A percentile compares a stretch with the other conserved stretches of the same genome.
These are phyloP conservation scores for Hyalella azteca DNA, from an alignment of 2,888 invertebrate species.

Conservation along the genomic window DNA sequence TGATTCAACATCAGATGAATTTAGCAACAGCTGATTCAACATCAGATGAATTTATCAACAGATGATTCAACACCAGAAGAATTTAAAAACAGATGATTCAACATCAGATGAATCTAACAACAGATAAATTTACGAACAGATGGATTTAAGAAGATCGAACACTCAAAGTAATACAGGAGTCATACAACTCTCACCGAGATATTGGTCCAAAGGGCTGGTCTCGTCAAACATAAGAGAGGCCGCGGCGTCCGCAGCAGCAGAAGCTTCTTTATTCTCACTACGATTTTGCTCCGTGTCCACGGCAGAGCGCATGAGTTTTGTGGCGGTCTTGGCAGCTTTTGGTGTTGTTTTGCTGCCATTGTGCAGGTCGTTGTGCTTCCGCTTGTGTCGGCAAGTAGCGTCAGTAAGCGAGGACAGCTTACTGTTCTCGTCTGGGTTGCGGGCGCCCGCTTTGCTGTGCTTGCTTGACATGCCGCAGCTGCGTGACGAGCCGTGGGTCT, in stretches of 20 bases:
- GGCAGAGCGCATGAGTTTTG: background rate
- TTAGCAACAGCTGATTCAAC: too few relatives aligned
- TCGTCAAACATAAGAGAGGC: background rate
- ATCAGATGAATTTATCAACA: too few relatives aligned
- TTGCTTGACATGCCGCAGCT: background rate
- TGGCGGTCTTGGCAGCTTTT: slow-evolving; percentile 5
- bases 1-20: too few relatives aligned
- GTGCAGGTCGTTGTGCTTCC: slow-evolving; percentile 9
- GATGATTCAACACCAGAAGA: background rate
- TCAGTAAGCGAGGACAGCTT: background rate
- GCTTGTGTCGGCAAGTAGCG: background rate
- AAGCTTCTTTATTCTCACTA: background rate
- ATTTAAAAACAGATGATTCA: too few relatives aligned
- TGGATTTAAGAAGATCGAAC: too few relatives aligned
- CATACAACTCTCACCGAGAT: too few relatives aligned
- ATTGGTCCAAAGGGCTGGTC: background rate
- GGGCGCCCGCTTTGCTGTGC: background rate
- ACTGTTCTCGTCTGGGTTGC: background rate
- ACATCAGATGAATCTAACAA: background rate
- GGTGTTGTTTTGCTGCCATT: background rate
- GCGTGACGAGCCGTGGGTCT: slow-evolving; percentile 1
- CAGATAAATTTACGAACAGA: background rate
- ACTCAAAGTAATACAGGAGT: too few relatives aligned
- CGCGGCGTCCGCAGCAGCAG: background rate
- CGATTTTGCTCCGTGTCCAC: background rate